Conservation (phyloP, 1,140 invertebrate species). For the Fopius arisanus region DNA sequence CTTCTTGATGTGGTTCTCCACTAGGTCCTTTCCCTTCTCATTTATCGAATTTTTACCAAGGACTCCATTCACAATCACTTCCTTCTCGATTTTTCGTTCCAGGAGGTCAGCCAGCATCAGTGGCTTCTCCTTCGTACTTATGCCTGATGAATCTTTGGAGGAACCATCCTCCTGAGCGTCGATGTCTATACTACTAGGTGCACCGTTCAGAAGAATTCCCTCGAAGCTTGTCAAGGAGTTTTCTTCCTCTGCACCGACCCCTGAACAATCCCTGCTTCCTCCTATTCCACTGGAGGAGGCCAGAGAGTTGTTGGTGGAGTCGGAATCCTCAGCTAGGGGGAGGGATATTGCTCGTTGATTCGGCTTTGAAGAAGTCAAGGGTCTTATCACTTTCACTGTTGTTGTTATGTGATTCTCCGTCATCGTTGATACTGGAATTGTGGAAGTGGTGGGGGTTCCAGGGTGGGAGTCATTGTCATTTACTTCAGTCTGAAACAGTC, state of each 20-base stretch:
- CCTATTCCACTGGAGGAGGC: slow-evolving; percentile 68
- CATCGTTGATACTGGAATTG: slow-evolving; percentile 44
- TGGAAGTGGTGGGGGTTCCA: slow-evolving; percentile 41
- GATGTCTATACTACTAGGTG: slow-evolving; percentile 65
- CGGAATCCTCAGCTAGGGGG: slow-evolving; percentile 66
- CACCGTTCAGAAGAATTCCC: slow-evolving; percentile 69
- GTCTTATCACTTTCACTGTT: slow-evolving; percentile 49
- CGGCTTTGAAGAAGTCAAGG: slow-evolving; percentile 46
- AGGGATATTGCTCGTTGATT: slow-evolving; percentile 54
- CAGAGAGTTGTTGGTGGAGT: slow-evolving; percentile 68
- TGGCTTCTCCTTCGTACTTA: slow-evolving; percentile 58
- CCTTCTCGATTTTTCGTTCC: slow-evolving; percentile 71
- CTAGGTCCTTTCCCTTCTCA: slow-evolving; percentile 70
- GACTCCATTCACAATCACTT: slow-evolving; percentile 69
- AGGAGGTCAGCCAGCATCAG: slow-evolving; percentile 75
- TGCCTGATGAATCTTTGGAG: slow-evolving; percentile 65
- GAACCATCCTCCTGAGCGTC: slow-evolving; percentile 67
- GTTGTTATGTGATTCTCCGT: slow-evolving; percentile 56
- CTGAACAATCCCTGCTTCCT: slow-evolving; percentile 60
- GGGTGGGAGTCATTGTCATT: slow-evolving; percentile 53
- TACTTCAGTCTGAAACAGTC: slow-evolving; percentile 51
- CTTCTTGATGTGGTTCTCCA: slow-evolving; percentile 71
- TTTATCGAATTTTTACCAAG: slow-evolving; percentile 70
- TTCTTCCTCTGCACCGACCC: slow-evolving; percentile 66
- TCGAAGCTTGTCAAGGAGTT: slow-evolving; percentile 73